Evolutionary conservation across 2,797 vertebrate genomes (phyloP).

Genomic region (Nasua narica): DNA sequence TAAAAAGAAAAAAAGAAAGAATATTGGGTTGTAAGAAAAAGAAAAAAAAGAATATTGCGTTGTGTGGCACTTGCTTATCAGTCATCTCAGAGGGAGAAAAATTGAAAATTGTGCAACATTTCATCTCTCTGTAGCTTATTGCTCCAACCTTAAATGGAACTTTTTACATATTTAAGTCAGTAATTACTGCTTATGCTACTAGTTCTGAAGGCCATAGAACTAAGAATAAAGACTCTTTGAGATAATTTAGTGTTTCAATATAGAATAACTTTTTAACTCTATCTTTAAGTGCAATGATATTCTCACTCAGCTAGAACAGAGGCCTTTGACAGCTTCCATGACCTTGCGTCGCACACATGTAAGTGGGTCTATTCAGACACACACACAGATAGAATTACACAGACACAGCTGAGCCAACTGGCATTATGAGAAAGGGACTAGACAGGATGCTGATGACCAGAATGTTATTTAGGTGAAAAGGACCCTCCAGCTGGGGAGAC

Average conservation of each 20-base stretch:
- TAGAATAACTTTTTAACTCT: not conserved
- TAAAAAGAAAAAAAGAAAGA: too few relatives aligned
- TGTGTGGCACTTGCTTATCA: not conserved
- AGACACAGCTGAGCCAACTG: not conserved
- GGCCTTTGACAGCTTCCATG: not conserved
- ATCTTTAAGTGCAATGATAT: not conserved
- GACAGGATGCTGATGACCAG: not conserved
- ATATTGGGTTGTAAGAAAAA: too few relatives aligned
- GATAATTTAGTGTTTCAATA: not conserved
- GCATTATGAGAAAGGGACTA: not conserved
- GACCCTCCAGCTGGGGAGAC: not conserved
- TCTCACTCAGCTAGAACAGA: not conserved
- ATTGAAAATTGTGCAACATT: not conserved
- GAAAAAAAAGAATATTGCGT: not conserved
- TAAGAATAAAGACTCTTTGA: not conserved
- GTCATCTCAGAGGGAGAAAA: not conserved
- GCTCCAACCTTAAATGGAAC: not conserved
- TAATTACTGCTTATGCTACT: not conserved
- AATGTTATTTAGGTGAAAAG: not conserved
- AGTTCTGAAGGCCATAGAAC: not conserved
- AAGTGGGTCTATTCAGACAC: not conserved
- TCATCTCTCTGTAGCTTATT: not conserved
- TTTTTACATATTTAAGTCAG: not conserved
- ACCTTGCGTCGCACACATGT: not conserved
- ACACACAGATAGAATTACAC: not conserved